Conservation (phyloP, 2,113 vertebrate genomes). For the Oreochromis spilurus region DNA sequence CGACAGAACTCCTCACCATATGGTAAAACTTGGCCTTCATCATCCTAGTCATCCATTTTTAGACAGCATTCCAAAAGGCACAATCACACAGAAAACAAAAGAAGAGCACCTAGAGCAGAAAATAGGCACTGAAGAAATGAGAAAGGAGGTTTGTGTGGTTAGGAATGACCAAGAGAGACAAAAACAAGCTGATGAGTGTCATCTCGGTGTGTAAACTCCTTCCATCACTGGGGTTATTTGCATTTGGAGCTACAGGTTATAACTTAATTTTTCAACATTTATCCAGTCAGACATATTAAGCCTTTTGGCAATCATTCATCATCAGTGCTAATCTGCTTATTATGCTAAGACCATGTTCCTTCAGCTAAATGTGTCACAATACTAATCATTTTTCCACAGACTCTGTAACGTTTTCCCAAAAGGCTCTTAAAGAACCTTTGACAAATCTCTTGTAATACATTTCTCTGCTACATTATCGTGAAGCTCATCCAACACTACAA, state of each 20-base stretch:
- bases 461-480: neutral
- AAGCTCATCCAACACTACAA: neutral
- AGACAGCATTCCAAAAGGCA: neutral
- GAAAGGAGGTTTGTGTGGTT: neutral
- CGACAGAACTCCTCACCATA: conserved; percentile 9
- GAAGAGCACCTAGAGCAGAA: neutral
- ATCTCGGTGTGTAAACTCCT: neutral
- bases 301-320: neutral
- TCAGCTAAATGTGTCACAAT: neutral
- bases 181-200: neutral
- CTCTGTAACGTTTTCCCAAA: neutral
- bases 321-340: neutral
- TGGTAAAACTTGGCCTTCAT: conserved; percentile 26
- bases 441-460: neutral
- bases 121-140: neutral
- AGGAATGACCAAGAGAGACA: neutral
- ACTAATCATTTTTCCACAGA: neutral
- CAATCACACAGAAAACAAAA: neutral
- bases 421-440: neutral
- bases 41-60: neutral
- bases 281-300: neutral
- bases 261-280: neutral
- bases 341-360: neutral
- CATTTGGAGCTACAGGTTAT: neutral
- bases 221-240: neutral